Conservation (phyloP, 2,888 invertebrate genomes). For the Pachymerium ferrugineum region DNA sequence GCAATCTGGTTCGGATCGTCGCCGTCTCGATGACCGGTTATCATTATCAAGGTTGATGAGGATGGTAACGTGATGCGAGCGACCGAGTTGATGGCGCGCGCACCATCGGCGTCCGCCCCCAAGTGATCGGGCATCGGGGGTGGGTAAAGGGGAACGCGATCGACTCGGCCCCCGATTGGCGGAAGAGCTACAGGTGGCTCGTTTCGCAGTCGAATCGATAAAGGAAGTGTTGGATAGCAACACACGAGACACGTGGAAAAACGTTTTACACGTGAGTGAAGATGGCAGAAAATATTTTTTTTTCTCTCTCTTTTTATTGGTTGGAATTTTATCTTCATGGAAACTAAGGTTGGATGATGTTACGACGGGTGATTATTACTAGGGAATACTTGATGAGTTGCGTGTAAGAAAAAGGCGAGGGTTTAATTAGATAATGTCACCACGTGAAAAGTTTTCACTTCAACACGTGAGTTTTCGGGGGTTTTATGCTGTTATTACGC, state of each 20-base stretch:
- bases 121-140: conserved; percentile 21
- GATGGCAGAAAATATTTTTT: background rate
- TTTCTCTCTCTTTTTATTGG: background rate
- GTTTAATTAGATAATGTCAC: background rate
- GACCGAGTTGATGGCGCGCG: conserved; percentile 5
- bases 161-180: conserved; percentile 17
- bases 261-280: background rate
- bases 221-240: background rate
- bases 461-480: background rate
- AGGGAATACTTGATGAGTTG: background rate
- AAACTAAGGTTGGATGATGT: background rate
- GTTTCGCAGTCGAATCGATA: conserved; percentile 8
- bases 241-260: background rate
- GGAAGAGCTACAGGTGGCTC: conserved; percentile 11
- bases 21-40: background rate
- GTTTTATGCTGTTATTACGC: background rate
- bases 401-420: background rate
- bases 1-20: background rate
- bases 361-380: background rate
- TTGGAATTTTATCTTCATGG: background rate
- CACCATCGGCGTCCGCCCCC: conserved; percentile 18
- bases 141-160: conserved; percentile 11
- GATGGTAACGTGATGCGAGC: background rate
- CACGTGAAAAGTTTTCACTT: background rate
- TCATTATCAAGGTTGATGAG: background rate